Evolutionary conservation across 2,113 vertebrate genomes (phyloP).

Genomic region (Urocolius indicus): DNA sequence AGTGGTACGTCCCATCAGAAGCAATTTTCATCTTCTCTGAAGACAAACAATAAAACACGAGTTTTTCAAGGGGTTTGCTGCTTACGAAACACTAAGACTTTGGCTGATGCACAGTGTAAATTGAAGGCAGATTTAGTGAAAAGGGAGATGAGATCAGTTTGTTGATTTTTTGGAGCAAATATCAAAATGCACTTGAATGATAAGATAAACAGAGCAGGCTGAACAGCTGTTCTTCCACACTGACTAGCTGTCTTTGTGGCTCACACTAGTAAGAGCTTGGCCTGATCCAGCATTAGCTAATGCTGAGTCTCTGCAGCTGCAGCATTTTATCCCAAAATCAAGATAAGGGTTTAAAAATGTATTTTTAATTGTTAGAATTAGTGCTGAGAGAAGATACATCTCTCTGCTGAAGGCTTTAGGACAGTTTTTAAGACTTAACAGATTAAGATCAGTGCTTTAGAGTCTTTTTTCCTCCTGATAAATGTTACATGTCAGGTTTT

Average conservation of each 20-base stretch:
- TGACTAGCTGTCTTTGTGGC: conserved; percentile 32
- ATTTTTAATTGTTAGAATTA: conserved; percentile 44
- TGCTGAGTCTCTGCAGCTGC: conserved; percentile 42
- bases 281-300: conserved; percentile 35
- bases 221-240: conserved; percentile 46
- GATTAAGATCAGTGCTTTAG: conserved; percentile 6
- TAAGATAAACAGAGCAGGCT: conserved; percentile 64
- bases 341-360: conserved; percentile 40
- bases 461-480: neutral
- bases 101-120: conserved; percentile 51
- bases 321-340: conserved; percentile 25
- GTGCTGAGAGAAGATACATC: neutral
- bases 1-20: neutral
- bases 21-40: conserved; percentile 48
- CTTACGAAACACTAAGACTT: conserved; percentile 51
- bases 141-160: conserved; percentile 60
- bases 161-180: conserved; percentile 59
- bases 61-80: conserved; percentile 34
- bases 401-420: neutral
- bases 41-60: neutral
- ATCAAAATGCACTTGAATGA: conserved; percentile 60
- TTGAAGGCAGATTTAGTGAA: conserved; percentile 63
- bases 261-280: conserved; percentile 13
- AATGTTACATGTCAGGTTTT: neutral
- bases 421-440: neutral